Base-by-base conservation (phyloP, 2,888 invertebrate species). In the Tridacna gigas region DNA sequence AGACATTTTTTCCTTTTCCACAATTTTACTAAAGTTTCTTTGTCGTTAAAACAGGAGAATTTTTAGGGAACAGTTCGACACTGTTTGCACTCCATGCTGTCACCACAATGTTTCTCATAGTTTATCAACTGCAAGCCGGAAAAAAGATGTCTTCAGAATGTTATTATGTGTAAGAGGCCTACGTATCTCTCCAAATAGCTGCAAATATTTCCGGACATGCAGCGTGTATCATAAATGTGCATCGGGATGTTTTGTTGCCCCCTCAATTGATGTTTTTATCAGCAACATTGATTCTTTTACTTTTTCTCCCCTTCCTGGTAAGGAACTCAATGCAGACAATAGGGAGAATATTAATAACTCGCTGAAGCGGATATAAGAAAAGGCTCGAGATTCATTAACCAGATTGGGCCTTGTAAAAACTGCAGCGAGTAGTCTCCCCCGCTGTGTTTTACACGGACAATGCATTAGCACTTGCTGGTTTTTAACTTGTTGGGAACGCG, bases 381-480 rank as follows among this genome's bases (percentile, higher is more conserved):
- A 25, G 63, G 25, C 22, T 25, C 63, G 22, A 13, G 63, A 63
- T 63, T 63, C 63, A 63, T 63, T 63, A 63, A 63, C 22, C 63
- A 63, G 63, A 63, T n/a, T n/a, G 12, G 63, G 63, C 63, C 63
- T 25, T 63, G 63, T 63, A n/a, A 63, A 63, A 22, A 63, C 63
- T 63, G 63, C 22, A n/a, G 63, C 63, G 63, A 48, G 71, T 22
- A 47, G 26, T 51, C 25, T 47, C 71, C 65, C 82, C 86, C 83
- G 79, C 77, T 22, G 84, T 11, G 83, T 26, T 25, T 28, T 47
- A 88, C 88, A 88, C 79, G 88, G 86, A 86, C 88, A 84, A 82
- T 82, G 86, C 88, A 88, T 88, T 88, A 88, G 80, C 79, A 76
- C 88, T 83, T 83, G 83, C 81, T 82, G 86, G 37, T 83, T 86